Evolutionary conservation across 2,888 invertebrate genomes (phyloP), one percentile per base, ranked within the genome.

Genomic region (Heliconius erato): DNA sequence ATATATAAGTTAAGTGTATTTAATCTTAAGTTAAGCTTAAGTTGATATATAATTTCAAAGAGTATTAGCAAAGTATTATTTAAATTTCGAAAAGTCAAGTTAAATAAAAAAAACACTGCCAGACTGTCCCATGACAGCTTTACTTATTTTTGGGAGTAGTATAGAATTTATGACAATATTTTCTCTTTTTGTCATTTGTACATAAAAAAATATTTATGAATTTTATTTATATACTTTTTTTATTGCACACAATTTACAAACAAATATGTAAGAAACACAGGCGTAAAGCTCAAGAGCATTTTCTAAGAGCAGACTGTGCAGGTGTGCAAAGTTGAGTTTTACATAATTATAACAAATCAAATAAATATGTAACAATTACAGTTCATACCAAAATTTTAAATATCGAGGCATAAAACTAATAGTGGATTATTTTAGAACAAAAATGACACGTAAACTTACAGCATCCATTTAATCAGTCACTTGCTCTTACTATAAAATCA

Each of bases 401-500:
- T 19, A 32, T 7, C 5, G 9, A 68, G 32, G 68, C 28, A 32
- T 32, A 23, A 23, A 68, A 68, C 9, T 23, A 71, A 7, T 23
- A 71, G n/a, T 71, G 71, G 44, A 71, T 26, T n/a, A 79, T 67
- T 79, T 67, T 49, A 76, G 19, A 80, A 78, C 80, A 71, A 83
- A 78, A 79, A 85, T 81, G 77, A 84, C 83, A 40, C 35, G 79
- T 82, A 84, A 81, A 85, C 67, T 91, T 91, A 91, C 89, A 92
- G 90, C 90, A 91, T 91, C 89, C 91, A 89, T 90, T 90, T 93
- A 92, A 88, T 93, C 93, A 92, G 91, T 92, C 93, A 89, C 88
- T 77, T 81, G 71, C 69, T 26, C 80, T 81, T 80, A 74, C 49
- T 74, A 59, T 76, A 69, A 76, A 68, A 69, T 76, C 69, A 81